Evolutionary conservation across 2,888 invertebrate species (phyloP), one percentile per base, ranked within the genome.

Genomic region (Drosophila monieri): DNA sequence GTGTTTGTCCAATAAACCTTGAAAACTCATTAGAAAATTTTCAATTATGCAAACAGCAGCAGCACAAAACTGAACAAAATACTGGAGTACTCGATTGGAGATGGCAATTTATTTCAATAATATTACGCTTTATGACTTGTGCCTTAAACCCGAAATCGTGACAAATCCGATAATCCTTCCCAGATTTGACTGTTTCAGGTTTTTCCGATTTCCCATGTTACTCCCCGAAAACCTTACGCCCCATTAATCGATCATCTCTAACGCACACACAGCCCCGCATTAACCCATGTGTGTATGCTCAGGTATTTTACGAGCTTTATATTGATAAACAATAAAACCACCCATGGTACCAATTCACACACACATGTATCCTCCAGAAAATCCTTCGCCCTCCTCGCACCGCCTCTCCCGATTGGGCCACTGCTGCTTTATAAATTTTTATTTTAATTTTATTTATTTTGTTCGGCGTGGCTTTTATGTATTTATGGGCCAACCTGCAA

Each of bases 241-340:
- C 18, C 51, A 64, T 61, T 61, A 61, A 64, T 67, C 39, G 68
- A 68, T 49, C 68, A 69, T 69, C 68, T 55, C 77, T 67, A 52
- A 58, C 46, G 44, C 56, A 58, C 49, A 55, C 39, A 15, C 41
- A 41, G 35, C 52, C 35, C 23, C 8, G 15, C 39, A 66, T 49
- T 21, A 49, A 27, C 43, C 44, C 48, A 35, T 51, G 35, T 52
- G 23, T 46, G 18, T 80, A 59, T 60, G 62, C 64, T 69, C 74
- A 70, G 61, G 81, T 83, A 72, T 85, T 81, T 80, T 81, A 85
- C 71, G 85, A 80, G 78, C 68, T 73, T 75, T 76, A 73, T 81
- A 79, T 83, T 73, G 81, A 83, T 81, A 83, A 83, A 83, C 85
- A 83, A 83, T 83, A 83, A 83, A 83, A 85, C 73, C 76, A 74